These are phyloP conservation scores for Amia ocellicauda DNA, from an alignment of 2,113 vertebrate genomes.

Conservation along the genomic window DNA sequence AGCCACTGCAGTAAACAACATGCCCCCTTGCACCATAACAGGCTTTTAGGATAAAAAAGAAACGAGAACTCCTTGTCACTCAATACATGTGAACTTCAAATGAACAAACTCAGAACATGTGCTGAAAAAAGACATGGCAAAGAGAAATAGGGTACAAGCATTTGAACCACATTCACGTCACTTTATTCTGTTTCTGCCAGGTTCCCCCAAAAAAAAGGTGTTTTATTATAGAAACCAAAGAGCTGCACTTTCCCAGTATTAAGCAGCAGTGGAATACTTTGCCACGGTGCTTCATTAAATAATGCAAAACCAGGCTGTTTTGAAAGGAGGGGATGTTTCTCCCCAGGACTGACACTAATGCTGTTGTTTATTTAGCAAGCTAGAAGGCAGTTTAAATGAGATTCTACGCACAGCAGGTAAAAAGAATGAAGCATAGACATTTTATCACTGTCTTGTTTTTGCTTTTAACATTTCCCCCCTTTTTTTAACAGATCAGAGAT, in stretches of 20 bases:
- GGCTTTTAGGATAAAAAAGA: too few relatives aligned
- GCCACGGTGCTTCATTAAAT: constrained; percentile 43
- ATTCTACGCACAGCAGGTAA: constrained; percentile 22
- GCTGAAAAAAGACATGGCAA: too few relatives aligned
- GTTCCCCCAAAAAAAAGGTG: too few relatives aligned
- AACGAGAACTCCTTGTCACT: too few relatives aligned
- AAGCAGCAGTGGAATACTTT: constrained; percentile 26
- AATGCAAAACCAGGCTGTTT: constrained; percentile 58
- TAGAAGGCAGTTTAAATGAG: constrained; percentile 13
- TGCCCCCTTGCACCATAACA: too few relatives aligned
- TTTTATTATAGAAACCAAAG: too few relatives aligned
- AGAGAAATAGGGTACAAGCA: too few relatives aligned
- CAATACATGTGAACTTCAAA: too few relatives aligned
- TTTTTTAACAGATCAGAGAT: background rate
- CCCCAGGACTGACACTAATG: constrained; percentile 47
- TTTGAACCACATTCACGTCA: too few relatives aligned
- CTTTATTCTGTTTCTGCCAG: too few relatives aligned
- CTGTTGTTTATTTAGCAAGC: constrained; percentile 39
- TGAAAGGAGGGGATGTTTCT: constrained; percentile 38
- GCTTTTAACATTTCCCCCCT: constrained; percentile 12
- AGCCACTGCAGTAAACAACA: too few relatives aligned
- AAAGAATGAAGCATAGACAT: constrained; percentile 5
- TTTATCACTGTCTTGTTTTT: constrained; percentile 24
- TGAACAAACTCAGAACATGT: too few relatives aligned
- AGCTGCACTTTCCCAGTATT: constrained; percentile 45